Percentiles rank a stretch among this genome's conserved stretches.
Conservation (phyloP, 2,797 vertebrate species). For the Limnodromus scolopaceus region DNA sequence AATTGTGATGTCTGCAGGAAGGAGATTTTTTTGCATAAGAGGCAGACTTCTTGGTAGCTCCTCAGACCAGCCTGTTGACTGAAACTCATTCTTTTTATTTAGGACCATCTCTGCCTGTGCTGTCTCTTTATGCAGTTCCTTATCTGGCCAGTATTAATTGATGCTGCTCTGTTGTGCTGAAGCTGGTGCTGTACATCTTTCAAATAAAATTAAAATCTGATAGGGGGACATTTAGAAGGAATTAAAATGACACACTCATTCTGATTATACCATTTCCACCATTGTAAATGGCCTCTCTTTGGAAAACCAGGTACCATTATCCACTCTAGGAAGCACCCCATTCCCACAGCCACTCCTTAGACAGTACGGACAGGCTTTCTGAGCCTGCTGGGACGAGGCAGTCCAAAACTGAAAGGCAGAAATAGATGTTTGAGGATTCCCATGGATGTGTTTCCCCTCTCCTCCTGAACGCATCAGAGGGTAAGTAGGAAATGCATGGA, state of each 20-base stretch:
- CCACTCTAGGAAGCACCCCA: neutral
- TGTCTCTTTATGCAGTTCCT: neutral
- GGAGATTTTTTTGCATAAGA: neutral
- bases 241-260: neutral
- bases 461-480: neutral
- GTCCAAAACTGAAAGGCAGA: neutral
- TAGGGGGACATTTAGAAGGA: neutral
- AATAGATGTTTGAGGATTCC: neutral
- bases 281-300: slow-evolving; percentile 18
- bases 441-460: neutral
- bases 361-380: neutral
- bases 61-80: neutral
- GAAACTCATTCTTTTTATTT: neutral
- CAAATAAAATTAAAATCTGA: neutral
- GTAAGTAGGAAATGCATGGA: neutral
- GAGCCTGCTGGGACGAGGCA: neutral
- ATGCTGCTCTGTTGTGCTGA: neutral
- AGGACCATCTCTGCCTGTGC: neutral
- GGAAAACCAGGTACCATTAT: slow-evolving; percentile 10
- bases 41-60: neutral
- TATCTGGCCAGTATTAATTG: neutral
- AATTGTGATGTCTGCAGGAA: neutral
- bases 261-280: neutral
- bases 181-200: neutral
- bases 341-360: neutral